Evolutionary conservation across 30 jellyfish, hydroid and myxozoan genomes (phyloP), one percentile per base, ranked within the genome.

Genomic region (Phacellophora camtschatica): DNA sequence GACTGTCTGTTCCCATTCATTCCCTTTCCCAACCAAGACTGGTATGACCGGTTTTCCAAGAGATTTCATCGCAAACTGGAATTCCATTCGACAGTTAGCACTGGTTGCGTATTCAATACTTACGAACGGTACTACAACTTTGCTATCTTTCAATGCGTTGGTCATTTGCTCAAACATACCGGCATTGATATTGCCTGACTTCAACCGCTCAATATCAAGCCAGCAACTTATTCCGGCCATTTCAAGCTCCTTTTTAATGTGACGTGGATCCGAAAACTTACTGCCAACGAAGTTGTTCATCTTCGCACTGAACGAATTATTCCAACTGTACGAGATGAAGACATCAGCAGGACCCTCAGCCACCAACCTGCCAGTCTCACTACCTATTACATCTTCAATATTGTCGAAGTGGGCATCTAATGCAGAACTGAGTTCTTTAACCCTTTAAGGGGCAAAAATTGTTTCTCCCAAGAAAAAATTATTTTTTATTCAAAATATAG

Each of bases 1-100:
- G 19, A 78, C 94, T 23, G 97, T 45, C 49, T 59, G 16, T 28
- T 58, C 72, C 97, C 97, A 88, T 36, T 71, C 83, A 19, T 51
- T 68, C 6, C 90, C 95, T 27, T 64, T 23, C 22, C 97, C 97
- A 56, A 88, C 97, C 49, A 88, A 81, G 37, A 88, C 61, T n/a
- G 97, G 97, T 22, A 88, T 33, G 2, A 88, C 59, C 24, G 95
- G 95, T 83, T 88, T 88, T 7, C 51, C 56, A 30, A 88, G 86
- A 23, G 95, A 69, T 49, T 81, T 81, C 80, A 88, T 54, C 16
- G 97, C 95, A 56, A 88, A 88, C 39, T 88, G 97, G 59, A 82
- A 69, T 67, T 88, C 97, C 97, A 88, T 80, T 12, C 95, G 86
- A 55, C 97, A 88, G 66, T 88, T 88, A 1, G 79, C 74, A 37